Evolutionary conservation across 1,140 invertebrate genomes (phyloP), one percentile per base, ranked within the genome.

Genomic region (Mactra quadrangularis): DNA sequence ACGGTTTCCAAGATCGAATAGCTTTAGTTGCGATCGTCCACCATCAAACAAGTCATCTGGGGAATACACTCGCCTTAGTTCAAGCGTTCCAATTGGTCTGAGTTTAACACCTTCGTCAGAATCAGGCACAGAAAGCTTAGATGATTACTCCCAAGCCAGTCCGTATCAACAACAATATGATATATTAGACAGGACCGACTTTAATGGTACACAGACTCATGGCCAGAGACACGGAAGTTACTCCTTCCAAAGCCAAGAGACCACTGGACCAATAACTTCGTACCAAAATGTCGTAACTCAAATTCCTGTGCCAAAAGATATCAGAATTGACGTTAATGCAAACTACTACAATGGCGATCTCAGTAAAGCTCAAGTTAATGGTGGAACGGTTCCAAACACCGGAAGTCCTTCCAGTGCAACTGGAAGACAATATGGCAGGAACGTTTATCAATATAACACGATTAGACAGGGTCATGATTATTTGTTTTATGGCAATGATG

Each of bases 121-220:
- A n/a, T 79, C 62, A 17, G 55, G 33, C 38, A 50, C 62, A 9
- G n/a, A 60, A 29, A 79, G 76, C 33, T 52, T 62, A 3, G 76
- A 68, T 1, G 64, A 64, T 27, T 47, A 22, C 15, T 17, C n/a
- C n/a, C 60, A 70, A 29, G 59, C 59, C 41, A 47, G 29, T 70
- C 17, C 29, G 11, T 70, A 6, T 27, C 22, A 9, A 9, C 25
- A 22, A 4, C 47, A 17, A 25, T 47, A 70, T 70, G 11, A 64
- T 15, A 31, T 6, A 17, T 17, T 27, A 19, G 27, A 27, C 4
- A 55, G 6, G 4, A n/a, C 6, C 53, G 53, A 55, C n/a, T 22
- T 55, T 22, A 55, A n/a, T n/a, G 53, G 6, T 7, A 55, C 4
- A 9, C 53, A 27, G 4, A 41, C 38, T 7, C 15, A 41, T 41